Base-by-base conservation (phyloP, 1,140 invertebrate genomes). In the Pteromalus puparum region DNA sequence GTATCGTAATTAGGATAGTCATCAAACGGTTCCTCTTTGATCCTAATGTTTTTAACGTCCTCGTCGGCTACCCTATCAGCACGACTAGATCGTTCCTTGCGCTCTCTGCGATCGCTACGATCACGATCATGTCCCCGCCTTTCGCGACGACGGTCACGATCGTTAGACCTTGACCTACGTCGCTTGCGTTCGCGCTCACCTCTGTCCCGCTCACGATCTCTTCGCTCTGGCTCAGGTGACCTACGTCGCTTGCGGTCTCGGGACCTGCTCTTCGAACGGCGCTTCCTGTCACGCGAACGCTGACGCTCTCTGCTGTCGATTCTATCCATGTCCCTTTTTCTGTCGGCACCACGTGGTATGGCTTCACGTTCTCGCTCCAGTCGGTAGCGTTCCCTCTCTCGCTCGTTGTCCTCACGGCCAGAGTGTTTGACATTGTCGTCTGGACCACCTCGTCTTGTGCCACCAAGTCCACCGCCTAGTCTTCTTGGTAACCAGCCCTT, bases 401-500 rank as follows among this genome's bases (percentile, higher is more conserved):
- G 93, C 88, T 97, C 96, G 88, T 97, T 97, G 92, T 98, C 97
- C 93, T 99, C 98, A 74, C 98, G 95, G 53, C 98, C 98, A 1
- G 98, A 99, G 93, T 99, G 98, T 91, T 98, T 98, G 83, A 98
- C 97, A 94, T 99, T 99, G 34, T 98, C 97, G 87, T 99, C 98
- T 5, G 98, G 97, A 42, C 98, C 98, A 70, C 98, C 98, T 88
- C 97, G 95, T 77, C 98, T 93, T 18, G 98, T 99, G 65, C 97
- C 97, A 73, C 98, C 98, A 18, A 99, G 94, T 68, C 98, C 98
- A 65, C 98, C 98, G 89, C 98, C 98, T 85, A 99, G 94, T 91
- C 99, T 94, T 81, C 99, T 94, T 28, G 99, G 99, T 87, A 99
- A 94, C 99, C 99, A 99, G 85, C 97, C 97, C 94, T 99, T 99